Evolutionary conservation across 1,140 invertebrate genomes (phyloP).

Genomic region (Gryllus bimaculatus): DNA sequence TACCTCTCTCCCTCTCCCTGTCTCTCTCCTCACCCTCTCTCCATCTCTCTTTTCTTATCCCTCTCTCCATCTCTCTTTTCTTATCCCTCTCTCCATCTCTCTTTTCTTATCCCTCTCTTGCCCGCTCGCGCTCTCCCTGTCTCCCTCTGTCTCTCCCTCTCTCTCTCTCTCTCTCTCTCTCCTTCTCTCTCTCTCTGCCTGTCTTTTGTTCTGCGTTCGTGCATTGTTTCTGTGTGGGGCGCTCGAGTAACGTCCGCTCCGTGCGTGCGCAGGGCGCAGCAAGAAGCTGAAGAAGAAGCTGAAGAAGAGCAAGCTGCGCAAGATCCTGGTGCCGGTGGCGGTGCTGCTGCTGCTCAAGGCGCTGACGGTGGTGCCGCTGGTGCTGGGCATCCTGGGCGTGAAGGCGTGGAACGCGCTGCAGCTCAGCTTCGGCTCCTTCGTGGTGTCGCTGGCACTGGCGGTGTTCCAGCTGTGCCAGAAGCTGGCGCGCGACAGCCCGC

Average conservation of each 20-base stretch:
- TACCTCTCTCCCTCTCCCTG: background rate
- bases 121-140: background rate
- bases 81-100: background rate
- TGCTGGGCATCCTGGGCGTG: conserved; percentile 18
- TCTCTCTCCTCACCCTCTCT: background rate
- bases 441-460: conserved; percentile 16
- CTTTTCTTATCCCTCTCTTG: background rate
- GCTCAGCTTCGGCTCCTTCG: conserved; percentile 18
- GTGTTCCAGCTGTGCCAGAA: conserved; percentile 17
- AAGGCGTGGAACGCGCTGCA: conserved; percentile 19
- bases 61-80: background rate
- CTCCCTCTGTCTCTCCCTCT: background rate
- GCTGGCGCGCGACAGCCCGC: background rate
- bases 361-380: conserved; percentile 12
- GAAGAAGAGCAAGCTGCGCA: conserved; percentile 18
- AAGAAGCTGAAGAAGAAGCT: conserved; percentile 9
- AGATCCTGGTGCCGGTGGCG: conserved; percentile 14
- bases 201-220: too few species aligned
- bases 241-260: too few species aligned
- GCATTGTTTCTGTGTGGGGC: too few species aligned
- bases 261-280: background rate
- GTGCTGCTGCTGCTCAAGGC: conserved; percentile 16
- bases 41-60: background rate
- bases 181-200: background rate
- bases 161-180: background rate